Percentiles rank a stretch among this genome's conserved stretches.
phyloP scores from a whole-genome alignment of 2,797 vertebrate genomes.

The Chlorospingus semifuscus region DNA sequence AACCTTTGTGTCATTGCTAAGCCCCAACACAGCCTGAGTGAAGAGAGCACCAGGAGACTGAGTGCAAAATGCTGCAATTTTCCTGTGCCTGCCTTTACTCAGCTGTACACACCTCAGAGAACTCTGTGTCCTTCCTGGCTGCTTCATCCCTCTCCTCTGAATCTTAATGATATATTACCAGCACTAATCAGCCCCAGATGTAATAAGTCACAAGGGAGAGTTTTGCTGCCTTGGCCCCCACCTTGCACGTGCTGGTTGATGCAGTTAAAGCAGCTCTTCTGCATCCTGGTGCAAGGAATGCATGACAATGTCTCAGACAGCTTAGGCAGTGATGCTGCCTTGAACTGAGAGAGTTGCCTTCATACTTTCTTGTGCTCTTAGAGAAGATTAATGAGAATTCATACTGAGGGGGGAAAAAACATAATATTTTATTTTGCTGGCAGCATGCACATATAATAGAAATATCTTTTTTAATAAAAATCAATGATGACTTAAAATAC shows the following conservation, averaged over 20 bases:
- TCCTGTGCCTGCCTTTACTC: neutral
- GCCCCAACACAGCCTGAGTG: neutral
- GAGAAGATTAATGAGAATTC: constrained; percentile 44
- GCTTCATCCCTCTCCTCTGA: neutral
- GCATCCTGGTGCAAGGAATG: neutral
- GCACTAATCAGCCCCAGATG: constrained; percentile 9
- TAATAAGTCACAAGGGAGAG: neutral
- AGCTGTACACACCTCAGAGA: neutral
- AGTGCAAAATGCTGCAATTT: neutral
- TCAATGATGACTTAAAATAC: constrained; percentile 70
- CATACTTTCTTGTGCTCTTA: neutral
- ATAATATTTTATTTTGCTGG: constrained; percentile 64
- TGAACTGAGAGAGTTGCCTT: neutral
- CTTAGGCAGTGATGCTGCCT: neutral
- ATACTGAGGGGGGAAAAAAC: neutral
- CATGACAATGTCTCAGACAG: neutral
- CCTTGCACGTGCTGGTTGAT: neutral
- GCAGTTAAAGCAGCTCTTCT: neutral
- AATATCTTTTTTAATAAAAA: constrained; percentile 73
- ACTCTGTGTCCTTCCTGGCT: neutral
- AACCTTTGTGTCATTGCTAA: neutral
- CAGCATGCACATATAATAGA: constrained; percentile 54
- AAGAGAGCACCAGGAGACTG: neutral
- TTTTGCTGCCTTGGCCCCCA: neutral
- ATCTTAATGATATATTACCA: neutral